These are phyloP conservation scores for Prunella fulvescens DNA, from an alignment of 2,113 vertebrate genomes.

Conservation along the genomic window DNA sequence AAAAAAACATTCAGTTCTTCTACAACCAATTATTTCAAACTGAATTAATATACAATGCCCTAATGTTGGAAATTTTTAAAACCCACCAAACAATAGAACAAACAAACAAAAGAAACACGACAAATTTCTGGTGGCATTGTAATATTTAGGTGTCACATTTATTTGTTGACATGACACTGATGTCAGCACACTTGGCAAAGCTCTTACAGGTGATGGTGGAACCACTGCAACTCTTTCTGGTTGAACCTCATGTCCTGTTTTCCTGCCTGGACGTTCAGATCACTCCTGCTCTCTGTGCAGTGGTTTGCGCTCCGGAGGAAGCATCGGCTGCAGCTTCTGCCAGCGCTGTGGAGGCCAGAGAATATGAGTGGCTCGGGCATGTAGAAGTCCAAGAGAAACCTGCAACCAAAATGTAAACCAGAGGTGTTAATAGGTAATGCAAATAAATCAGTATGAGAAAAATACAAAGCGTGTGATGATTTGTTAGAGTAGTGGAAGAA, in stretches of 20 bases:
- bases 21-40: neutral
- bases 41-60: neutral
- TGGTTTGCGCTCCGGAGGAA: slow-evolving; percentile 67
- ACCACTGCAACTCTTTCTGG: neutral
- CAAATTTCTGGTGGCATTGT: neutral
- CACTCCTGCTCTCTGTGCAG: slow-evolving; percentile 40
- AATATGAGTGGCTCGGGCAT: slow-evolving; percentile 78
- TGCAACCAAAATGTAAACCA: slow-evolving; percentile 27
- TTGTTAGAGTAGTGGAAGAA: neutral
- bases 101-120: neutral
- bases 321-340: slow-evolving; percentile 71
- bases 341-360: slow-evolving; percentile 79
- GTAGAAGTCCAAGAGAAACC: slow-evolving; percentile 79
- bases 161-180: neutral
- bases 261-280: neutral
- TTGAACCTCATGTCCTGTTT: neutral
- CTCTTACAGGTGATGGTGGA: neutral
- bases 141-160: neutral
- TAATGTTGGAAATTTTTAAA: neutral
- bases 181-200: neutral
- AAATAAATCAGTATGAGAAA: neutral
- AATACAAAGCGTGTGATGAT: neutral
- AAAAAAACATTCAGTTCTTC: neutral
- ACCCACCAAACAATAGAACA: neutral
- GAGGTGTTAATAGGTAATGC: neutral